Evolutionary conservation across 1,140 invertebrate genomes (phyloP).

Genomic region (Mya arenaria): DNA sequence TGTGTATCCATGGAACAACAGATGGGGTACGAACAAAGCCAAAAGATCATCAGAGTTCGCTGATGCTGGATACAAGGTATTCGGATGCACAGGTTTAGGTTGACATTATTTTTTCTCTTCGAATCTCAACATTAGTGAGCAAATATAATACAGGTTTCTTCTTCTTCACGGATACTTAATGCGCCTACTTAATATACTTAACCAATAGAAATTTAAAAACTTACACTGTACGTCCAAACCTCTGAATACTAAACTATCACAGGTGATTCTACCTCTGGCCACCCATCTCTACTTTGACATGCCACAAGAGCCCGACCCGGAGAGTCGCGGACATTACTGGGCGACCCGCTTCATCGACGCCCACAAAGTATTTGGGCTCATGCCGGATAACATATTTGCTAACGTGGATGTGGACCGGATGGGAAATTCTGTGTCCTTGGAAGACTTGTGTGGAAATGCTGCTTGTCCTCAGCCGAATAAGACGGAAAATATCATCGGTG

Average conservation of each 20-base stretch:
- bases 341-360: constrained; percentile 72
- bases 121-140: no score
- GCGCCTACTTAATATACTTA: no score
- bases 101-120: no score
- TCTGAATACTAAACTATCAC: neutral
- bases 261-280: constrained; percentile 74
- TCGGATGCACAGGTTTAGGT: no score
- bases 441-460: constrained; percentile 25
- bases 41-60: no score
- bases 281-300: constrained; percentile 79
- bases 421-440: constrained; percentile 46
- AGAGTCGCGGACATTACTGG: constrained; percentile 76
- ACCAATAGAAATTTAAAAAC: no score
- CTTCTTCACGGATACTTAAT: no score
- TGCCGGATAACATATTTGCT: constrained; percentile 72
- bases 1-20: no score
- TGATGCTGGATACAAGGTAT: no score
- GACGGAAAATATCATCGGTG: constrained; percentile 31
- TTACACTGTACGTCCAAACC: no score
- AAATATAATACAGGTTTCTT: no score
- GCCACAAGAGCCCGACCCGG: constrained; percentile 77
- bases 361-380: constrained; percentile 69
- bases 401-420: constrained; percentile 67
- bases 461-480: neutral
- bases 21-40: no score